phyloP scores from a whole-genome alignment of 2,797 vertebrate genomes.

The Macrochelys suwanniensis region DNA sequence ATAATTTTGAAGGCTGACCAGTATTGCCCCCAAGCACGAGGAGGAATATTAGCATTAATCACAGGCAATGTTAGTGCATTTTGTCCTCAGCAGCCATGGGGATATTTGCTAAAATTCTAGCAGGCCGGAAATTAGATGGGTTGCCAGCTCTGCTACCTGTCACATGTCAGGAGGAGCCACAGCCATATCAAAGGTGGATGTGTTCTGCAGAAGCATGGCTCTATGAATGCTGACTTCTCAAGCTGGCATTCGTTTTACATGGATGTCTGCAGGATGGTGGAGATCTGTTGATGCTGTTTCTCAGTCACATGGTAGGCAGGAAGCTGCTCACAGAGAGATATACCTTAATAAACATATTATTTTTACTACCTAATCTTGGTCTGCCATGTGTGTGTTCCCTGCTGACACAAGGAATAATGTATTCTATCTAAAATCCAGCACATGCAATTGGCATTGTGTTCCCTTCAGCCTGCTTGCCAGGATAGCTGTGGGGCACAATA shows the following conservation, averaged over 20 bases:
- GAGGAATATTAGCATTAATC: too few species aligned
- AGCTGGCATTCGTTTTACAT: neutral
- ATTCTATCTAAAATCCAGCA: neutral
- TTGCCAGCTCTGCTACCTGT: too few species aligned
- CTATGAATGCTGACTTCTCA: neutral
- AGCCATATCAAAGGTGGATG: too few species aligned
- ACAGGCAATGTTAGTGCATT: too few species aligned
- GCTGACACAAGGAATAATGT: neutral
- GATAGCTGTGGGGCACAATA: neutral
- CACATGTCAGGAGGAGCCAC: too few species aligned
- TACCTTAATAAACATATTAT: neutral
- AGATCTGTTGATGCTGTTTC: neutral
- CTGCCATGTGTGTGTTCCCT: neutral
- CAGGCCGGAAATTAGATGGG: too few species aligned
- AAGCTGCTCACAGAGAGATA: too few species aligned
- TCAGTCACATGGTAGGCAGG: neutral
- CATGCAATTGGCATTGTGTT: neutral
- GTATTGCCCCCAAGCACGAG: too few species aligned
- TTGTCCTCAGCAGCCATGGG: too few species aligned
- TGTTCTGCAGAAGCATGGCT: neutral
- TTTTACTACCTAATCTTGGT: neutral
- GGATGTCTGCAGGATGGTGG: neutral
- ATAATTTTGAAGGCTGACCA: too few species aligned
- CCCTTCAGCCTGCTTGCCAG: neutral
- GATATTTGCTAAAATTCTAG: too few species aligned